Evolutionary conservation across 2,113 vertebrate genomes (phyloP).

Genomic region (Onychostoma macrolepis): DNA sequence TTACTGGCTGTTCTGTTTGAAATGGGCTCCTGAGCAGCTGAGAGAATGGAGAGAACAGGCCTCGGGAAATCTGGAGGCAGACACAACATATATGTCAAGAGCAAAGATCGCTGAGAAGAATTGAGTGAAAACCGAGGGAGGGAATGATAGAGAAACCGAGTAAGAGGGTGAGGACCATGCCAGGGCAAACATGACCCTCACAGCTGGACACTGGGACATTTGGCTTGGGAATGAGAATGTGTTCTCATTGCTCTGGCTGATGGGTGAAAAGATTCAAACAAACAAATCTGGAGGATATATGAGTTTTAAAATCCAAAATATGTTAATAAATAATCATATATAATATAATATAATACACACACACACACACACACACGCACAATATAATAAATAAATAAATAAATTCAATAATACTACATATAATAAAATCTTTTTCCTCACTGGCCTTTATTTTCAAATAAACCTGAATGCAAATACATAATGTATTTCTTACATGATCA

Average conservation of each 20-base stretch:
- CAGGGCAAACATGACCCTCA: conserved; percentile 8
- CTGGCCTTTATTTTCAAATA: neutral
- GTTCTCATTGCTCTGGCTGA: neutral
- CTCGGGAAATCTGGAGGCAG: neutral
- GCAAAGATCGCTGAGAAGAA: neutral
- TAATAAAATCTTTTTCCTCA: neutral
- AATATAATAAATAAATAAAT: too few species aligned
- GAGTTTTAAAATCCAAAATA: neutral
- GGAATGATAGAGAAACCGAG: neutral
- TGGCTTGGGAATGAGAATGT: neutral
- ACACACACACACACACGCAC: too few species aligned
- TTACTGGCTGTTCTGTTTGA: neutral
- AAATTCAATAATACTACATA: neutral
- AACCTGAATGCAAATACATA: neutral
- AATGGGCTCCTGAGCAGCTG: neutral
- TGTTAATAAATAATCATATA: too few species aligned
- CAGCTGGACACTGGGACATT: neutral
- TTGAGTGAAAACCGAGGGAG: neutral
- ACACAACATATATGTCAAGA: neutral
- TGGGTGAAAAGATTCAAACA: neutral
- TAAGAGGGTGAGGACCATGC: neutral
- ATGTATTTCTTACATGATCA: neutral
- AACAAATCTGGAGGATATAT: neutral
- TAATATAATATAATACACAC: too few species aligned
- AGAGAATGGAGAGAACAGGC: neutral